Conservation (phyloP, 2,797 vertebrate genomes). For the Chaenodraco wilsoni region DNA sequence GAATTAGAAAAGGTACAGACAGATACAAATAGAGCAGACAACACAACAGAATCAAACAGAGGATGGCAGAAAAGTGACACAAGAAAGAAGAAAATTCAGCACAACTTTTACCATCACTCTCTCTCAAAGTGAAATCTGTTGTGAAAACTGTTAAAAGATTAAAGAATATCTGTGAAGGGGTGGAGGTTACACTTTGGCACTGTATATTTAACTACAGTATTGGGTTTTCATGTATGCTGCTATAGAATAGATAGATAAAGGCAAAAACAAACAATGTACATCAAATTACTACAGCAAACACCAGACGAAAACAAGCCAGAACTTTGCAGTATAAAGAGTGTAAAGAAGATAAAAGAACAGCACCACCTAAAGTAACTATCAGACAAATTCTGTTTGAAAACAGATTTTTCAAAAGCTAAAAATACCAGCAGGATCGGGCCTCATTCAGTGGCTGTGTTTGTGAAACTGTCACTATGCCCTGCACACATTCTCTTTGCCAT, state of each 20-base stretch:
- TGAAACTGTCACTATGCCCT: constrained; percentile 57
- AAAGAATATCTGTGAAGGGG: constrained; percentile 36
- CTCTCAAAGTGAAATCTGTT: constrained; percentile 15
- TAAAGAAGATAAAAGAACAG: constrained; percentile 45
- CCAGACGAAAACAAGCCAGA: constrained; percentile 29
- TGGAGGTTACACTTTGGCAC: constrained; percentile 20
- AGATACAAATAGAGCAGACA: constrained; percentile 33
- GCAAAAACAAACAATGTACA: constrained; percentile 20
- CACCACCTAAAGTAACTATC: constrained; percentile 53
- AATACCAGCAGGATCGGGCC: constrained; percentile 49
- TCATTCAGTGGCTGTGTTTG: constrained; percentile 40
- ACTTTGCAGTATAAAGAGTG: constrained; percentile 21
- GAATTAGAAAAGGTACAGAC: constrained; percentile 3
- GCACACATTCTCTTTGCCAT: constrained; percentile 52
- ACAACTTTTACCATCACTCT: constrained; percentile 9
- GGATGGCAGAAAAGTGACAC: constrained; percentile 21
- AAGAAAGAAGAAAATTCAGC: constrained; percentile 16
- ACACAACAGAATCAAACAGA: constrained; percentile 9
- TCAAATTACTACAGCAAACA: constrained; percentile 33
- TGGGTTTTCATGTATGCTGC: constrained; percentile 5
- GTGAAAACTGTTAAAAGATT: constrained; percentile 35
- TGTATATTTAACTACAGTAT: constrained; percentile 12
- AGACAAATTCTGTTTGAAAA: constrained; percentile 49
- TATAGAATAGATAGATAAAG: constrained; percentile 7
- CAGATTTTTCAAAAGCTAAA: constrained; percentile 53